Base-by-base conservation (phyloP, 2,888 invertebrate genomes). In the Cremastinae sp. region DNA sequence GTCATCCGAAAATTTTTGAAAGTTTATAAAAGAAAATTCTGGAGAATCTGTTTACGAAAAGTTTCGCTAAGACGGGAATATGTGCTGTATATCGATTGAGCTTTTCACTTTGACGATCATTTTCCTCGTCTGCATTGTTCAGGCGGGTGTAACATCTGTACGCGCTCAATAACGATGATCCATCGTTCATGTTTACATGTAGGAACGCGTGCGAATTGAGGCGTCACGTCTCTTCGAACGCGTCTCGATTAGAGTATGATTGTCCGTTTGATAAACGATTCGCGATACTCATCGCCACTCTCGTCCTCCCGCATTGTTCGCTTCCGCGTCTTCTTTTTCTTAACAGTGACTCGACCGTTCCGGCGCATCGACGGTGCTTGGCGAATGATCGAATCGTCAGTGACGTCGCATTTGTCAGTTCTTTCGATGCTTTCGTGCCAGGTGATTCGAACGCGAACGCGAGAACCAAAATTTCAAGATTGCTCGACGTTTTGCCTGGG, bases 201-300 rank as follows among this genome's bases (percentile, higher is more conserved):
- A 71, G 22, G n/a, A 51, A 66, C 61, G 66, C 61, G 75, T 43
- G 62, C 54, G 54, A 43, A 16, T 49, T 45, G 64, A 12, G 38
- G 65, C 62, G 47, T 49, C 71, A 66, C 59, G 66, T 71, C 61
- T 62, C 41, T 36, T 18, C 61, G 71, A 58, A 51, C 65, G 61
- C 65, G 54, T 62, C 51, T 66, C 75, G 71, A 72, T 75, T 68
- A 62, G n/a, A n/a, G 62, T 72, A 49, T 56, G 65, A 75, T 75
- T 56, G 75, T 74, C 58, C 43, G 64, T 68, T 72, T 72, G 66
- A 72, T 75, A 51, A 75, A 72, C 61, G 71, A 72, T 71, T 75
- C 72, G 65, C 65, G 59, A 54, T 65, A 20, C 41, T 28, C 47
- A n/a, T n/a, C n/a, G 34, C 43, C 41, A 45, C 22, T 47, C 20